Evolutionary conservation across 2,797 vertebrate species (phyloP).

Genomic region (Aplochiton taeniatus): DNA sequence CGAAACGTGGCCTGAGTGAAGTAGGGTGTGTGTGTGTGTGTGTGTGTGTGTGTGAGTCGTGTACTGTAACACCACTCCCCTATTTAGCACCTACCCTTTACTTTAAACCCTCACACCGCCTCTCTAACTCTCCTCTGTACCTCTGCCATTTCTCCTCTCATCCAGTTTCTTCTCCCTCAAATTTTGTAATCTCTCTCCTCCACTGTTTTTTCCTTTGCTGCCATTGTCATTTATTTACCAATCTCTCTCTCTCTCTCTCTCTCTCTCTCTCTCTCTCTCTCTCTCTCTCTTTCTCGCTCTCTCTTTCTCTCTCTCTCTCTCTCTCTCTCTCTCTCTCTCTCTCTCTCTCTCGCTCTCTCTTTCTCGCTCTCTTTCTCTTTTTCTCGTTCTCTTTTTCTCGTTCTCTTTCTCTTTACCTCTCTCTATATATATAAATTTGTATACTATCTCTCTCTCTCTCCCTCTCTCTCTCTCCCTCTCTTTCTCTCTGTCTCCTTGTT

Average conservation of each 20-base stretch:
- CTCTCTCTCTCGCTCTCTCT: constrained; percentile 22
- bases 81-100: no score
- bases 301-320: constrained; percentile 68
- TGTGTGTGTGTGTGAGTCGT: no score
- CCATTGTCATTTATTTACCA: not conserved
- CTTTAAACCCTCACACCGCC: not conserved
- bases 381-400: constrained; percentile 9
- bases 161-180: not conserved
- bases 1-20: constrained; percentile 83
- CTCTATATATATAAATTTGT: no score
- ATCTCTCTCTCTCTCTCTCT: constrained; percentile 60
- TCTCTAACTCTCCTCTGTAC: not conserved
- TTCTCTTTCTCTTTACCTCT: constrained; percentile 6
- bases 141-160: not conserved
- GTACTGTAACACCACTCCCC: no score
- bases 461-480: constrained; percentile 68
- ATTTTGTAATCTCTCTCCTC: constrained; percentile 16
- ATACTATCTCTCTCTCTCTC: not conserved
- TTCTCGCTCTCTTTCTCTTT: not conserved
- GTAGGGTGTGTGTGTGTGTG: constrained; percentile 33
- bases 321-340: constrained; percentile 46
- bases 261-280: constrained; percentile 81
- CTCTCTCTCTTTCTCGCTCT: constrained; percentile 78
- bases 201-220: constrained; percentile 64
- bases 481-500: not conserved